Evolutionary conservation across 2,797 vertebrate genomes (phyloP).

Genomic region (Enteromius radiatus): DNA sequence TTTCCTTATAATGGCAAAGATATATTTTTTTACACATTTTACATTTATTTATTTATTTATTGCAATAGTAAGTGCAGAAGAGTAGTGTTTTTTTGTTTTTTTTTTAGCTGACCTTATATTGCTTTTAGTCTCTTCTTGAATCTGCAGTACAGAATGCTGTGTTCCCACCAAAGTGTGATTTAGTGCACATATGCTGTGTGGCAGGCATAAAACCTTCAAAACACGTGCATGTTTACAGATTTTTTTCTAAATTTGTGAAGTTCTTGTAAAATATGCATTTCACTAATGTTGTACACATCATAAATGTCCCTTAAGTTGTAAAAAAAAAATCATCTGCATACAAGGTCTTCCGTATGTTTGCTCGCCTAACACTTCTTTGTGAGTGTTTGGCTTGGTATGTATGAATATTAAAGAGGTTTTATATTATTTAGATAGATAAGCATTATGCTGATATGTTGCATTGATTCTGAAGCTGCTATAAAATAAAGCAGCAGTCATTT

Average conservation of each 20-base stretch:
- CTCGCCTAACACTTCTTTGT: not conserved
- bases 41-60: not conserved
- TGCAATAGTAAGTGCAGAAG: not conserved
- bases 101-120: not conserved
- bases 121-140: not conserved
- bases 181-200: not conserved
- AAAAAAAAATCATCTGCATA: slow-evolving; percentile 34
- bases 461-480: not conserved
- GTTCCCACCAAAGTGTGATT: slow-evolving; percentile 2
- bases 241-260: slow-evolving; percentile 37
- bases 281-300: slow-evolving; percentile 10
- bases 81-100: not conserved
- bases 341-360: not conserved
- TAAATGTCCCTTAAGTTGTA: slow-evolving; percentile 2
- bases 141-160: not conserved
- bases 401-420: not conserved
- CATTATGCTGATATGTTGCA: not conserved
- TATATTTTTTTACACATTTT: no score
- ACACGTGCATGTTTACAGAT: slow-evolving; percentile 20
- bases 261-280: slow-evolving; percentile 40
- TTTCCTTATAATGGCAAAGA: no score
- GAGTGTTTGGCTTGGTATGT: not conserved
- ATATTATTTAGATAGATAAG: not conserved
- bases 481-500: not conserved
- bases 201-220: not conserved